Conservation (phyloP, 1,140 invertebrate species). For the Cydia amplana region DNA sequence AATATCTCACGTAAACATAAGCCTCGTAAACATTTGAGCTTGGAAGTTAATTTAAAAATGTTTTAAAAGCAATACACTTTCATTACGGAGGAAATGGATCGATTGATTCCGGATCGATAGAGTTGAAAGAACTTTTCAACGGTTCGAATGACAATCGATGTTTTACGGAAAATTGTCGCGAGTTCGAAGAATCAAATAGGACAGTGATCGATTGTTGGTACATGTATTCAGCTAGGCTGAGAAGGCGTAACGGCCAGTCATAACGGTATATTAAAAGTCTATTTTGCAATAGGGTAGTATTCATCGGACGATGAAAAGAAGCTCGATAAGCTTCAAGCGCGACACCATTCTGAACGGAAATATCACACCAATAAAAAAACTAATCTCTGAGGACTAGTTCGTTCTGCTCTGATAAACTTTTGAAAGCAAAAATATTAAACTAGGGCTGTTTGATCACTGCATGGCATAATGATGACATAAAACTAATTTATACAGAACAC, state of each 20-base stretch:
- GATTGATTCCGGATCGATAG: slow-evolving; percentile 23
- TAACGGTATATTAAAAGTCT: neutral
- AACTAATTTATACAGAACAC: neutral
- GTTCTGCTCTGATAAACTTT: neutral
- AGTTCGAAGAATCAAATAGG: slow-evolving; percentile 30
- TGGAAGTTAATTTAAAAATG: slow-evolving; percentile 19
- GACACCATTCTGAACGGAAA: neutral
- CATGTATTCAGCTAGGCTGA: neutral
- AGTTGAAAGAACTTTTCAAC: slow-evolving; percentile 28
- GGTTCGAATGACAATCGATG: slow-evolving; percentile 26
- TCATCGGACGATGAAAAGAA: neutral
- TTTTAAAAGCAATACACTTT: slow-evolving; percentile 25
- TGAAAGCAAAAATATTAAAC: neutral
- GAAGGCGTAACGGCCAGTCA: neutral
- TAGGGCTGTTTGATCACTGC: neutral
- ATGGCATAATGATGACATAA: neutral
- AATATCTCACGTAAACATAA: slow-evolving; percentile 34
- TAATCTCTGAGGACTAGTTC: neutral
- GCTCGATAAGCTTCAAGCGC: slow-evolving; percentile 10
- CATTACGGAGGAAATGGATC: slow-evolving; percentile 11
- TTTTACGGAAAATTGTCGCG: neutral
- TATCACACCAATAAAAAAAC: slow-evolving; percentile 1
- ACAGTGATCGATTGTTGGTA: slow-evolving; percentile 18
- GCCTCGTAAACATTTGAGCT: slow-evolving; percentile 1
- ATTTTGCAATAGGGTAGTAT: neutral